Conservation (phyloP, 2,797 vertebrate genomes). For the Arnoldichthys spilopterus region DNA sequence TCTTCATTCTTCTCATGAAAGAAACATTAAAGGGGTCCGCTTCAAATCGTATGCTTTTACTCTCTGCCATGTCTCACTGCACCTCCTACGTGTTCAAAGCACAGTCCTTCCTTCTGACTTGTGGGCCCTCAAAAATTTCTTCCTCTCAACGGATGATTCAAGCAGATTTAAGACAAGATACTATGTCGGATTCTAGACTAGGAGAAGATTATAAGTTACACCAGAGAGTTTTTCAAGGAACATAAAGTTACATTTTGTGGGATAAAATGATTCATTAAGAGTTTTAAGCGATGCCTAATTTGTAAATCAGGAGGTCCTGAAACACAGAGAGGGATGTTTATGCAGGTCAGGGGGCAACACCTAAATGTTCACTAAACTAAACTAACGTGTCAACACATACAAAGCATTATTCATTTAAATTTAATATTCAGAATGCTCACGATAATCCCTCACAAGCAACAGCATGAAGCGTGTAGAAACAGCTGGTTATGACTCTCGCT, state of each 20-base stretch:
- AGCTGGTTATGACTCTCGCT: too few relatives aligned
- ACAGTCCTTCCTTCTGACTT: constrained; percentile 60
- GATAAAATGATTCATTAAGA: constrained; percentile 8
- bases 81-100: constrained; percentile 16
- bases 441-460: too few relatives aligned
- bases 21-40: constrained; percentile 64
- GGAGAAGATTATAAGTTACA: neutral
- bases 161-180: neutral
- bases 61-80: constrained; percentile 55
- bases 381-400: too few relatives aligned
- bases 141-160: constrained; percentile 68
- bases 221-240: constrained; percentile 3
- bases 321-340: neutral
- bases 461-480: too few relatives aligned
- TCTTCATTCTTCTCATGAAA: constrained; percentile 70
- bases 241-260: neutral
- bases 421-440: too few relatives aligned
- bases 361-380: too few relatives aligned
- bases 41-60: constrained; percentile 61
- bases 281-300: too few relatives aligned
- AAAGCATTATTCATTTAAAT: too few relatives aligned
- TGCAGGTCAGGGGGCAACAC: constrained; percentile 1
- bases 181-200: neutral
- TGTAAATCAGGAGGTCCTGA: too few relatives aligned
- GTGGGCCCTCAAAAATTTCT: constrained; percentile 76